phyloP scores from a whole-genome alignment of 64 coral and sea anemone genomes.

The Acropora yongei region DNA sequence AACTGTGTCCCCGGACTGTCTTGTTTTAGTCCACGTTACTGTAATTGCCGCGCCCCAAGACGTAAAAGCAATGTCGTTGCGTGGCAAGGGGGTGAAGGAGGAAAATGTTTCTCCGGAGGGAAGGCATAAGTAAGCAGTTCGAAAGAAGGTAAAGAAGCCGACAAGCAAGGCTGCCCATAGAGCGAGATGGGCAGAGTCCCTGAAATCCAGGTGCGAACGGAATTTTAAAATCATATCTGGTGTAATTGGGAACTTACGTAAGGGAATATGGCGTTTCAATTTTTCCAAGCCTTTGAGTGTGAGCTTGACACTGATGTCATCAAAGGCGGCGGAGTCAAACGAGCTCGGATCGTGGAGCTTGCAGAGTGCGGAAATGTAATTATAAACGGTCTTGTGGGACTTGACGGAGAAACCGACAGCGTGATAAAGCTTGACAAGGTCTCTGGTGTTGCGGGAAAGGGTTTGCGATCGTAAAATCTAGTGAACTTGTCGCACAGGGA shows the following conservation, averaged over 20 bases:
- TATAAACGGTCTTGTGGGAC: slow-evolving; percentile 17
- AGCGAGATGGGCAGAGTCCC: slow-evolving; percentile 25
- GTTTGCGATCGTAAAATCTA: not conserved
- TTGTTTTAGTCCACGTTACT: slow-evolving; percentile 24
- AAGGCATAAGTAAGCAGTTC: slow-evolving; percentile 8
- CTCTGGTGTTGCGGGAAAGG: not conserved
- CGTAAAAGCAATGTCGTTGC: not conserved
- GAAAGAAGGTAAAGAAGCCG: slow-evolving; percentile 32
- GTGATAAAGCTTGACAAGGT: not conserved
- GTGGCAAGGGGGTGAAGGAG: not conserved
- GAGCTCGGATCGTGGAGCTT: slow-evolving; percentile 2
- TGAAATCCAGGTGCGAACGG: not conserved
- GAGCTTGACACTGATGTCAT: slow-evolving; percentile 28
- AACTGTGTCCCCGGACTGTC: slow-evolving; percentile 1
- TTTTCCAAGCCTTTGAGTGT: slow-evolving; percentile 35
- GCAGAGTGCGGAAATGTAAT: not conserved
- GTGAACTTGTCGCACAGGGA: not conserved
- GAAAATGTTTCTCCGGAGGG: not conserved
- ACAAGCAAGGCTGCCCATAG: slow-evolving; percentile 6
- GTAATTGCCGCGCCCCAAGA: not conserved
- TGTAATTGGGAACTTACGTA: slow-evolving; percentile 28
- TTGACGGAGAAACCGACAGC: slow-evolving; percentile 24
- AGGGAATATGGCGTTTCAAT: slow-evolving; percentile 9
- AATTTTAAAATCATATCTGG: slow-evolving; percentile 23
- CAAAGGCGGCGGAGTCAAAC: not conserved